Conservation (phyloP, 2,113 vertebrate species). For the Typhlomys cinereus region DNA sequence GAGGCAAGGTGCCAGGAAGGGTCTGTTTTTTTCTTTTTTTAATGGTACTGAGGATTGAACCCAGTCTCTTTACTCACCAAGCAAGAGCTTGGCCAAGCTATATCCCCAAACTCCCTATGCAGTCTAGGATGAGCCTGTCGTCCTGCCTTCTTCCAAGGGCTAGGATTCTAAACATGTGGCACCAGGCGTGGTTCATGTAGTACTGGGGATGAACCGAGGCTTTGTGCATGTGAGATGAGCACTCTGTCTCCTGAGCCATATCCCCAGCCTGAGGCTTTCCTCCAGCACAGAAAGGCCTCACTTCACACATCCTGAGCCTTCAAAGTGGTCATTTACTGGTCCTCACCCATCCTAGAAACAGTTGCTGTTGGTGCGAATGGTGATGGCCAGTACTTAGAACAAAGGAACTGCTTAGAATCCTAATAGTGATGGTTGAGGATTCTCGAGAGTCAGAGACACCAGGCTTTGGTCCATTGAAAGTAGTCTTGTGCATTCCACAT, state of each 20-base stretch:
- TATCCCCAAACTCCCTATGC: background rate
- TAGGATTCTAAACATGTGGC: background rate
- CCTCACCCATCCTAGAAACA: background rate
- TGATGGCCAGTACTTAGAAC: background rate
- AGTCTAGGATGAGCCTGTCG: background rate
- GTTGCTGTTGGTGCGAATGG: background rate
- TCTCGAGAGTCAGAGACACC: background rate
- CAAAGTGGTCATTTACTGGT: background rate
- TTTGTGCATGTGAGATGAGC: background rate
- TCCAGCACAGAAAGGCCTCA: background rate
- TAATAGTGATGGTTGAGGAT: background rate
- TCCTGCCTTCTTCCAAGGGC: background rate
- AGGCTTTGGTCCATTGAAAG: background rate
- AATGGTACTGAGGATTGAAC: background rate
- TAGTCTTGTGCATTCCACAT: background rate
- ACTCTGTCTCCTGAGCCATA: background rate
- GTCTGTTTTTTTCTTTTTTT: background rate
- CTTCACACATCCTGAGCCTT: background rate
- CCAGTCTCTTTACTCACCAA: background rate
- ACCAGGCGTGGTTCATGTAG: background rate
- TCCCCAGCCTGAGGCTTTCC: background rate
- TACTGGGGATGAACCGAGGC: background rate
- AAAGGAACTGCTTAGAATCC: background rate
- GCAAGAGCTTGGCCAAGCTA: background rate
- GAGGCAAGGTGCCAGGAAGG: background rate